These are phyloP conservation scores for Druon quercuslanigerum DNA, from an alignment of 1,140 invertebrate species.

Conservation along the genomic window DNA sequence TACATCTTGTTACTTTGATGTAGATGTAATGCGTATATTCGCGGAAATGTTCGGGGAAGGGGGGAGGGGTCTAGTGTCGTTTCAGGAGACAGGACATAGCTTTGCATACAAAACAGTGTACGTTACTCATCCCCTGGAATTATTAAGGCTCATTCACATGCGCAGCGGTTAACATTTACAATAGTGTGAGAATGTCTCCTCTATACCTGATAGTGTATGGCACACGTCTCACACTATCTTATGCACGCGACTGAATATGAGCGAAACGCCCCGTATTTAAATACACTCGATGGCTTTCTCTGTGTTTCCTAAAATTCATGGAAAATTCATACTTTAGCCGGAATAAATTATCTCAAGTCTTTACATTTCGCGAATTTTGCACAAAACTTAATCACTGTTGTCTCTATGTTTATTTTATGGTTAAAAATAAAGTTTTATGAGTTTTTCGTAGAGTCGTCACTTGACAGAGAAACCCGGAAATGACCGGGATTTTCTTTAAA, in stretches of 20 bases:
- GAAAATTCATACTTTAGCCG: background rate
- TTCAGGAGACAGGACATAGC: constrained; percentile 36
- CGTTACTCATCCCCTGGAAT: constrained; percentile 60
- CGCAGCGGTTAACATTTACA: constrained; percentile 38
- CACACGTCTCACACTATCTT: background rate
- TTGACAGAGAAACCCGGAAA: no score
- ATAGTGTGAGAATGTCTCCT: background rate
- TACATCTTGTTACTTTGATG: background rate
- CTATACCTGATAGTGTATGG: background rate
- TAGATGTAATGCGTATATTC: background rate
- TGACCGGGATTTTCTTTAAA: no score
- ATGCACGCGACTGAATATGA: background rate
- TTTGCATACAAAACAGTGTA: constrained; percentile 58
- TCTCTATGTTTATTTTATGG: no score
- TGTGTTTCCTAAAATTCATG: background rate
- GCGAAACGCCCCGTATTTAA: background rate
- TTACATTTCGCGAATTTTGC: background rate
- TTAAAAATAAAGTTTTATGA: no score
- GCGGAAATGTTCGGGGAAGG: background rate
- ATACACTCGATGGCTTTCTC: background rate
- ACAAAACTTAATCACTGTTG: no score
- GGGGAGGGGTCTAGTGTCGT: constrained; percentile 33
- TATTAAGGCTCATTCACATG: constrained; percentile 59
- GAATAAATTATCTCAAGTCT: background rate
- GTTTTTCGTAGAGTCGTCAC: no score